phyloP scores from a whole-genome alignment of 2,797 vertebrate species.

The Halcyon chelicuti region DNA sequence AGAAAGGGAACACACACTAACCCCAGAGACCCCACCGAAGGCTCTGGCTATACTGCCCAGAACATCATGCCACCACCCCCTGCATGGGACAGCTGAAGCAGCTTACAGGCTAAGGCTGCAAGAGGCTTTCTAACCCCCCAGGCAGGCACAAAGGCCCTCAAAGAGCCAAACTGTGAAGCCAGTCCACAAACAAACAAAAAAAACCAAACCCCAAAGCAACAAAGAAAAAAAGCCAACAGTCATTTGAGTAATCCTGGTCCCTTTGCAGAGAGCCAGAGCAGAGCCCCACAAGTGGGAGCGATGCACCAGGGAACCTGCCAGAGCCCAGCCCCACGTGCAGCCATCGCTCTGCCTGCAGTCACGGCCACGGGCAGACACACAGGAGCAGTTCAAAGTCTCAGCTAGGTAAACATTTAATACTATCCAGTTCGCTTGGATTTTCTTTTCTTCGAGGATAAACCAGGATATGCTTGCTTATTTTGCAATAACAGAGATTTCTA shows the following conservation, averaged over 20 bases:
- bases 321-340: rapidly evolving
- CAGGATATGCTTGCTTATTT: neutral
- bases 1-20: neutral
- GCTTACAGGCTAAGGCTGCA: neutral
- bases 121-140: neutral
- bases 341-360: rapidly evolving
- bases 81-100: neutral
- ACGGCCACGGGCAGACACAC: rapidly evolving
- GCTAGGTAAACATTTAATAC: neutral
- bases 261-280: neutral
- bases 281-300: rapidly evolving
- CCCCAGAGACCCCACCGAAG: rapidly evolving
- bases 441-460: neutral
- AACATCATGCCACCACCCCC: rapidly evolving
- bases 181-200: neutral
- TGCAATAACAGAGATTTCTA: neutral
- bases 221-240: neutral
- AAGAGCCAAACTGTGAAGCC: neutral
- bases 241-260: rapidly evolving
- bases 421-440: neutral
- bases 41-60: neutral
- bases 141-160: neutral
- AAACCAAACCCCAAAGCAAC: no score
- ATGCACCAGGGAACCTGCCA: neutral
- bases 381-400: neutral